Percentiles rank a stretch among this genome's conserved stretches.
These are phyloP conservation scores for Scalopus aquaticus DNA, from an alignment of 2,113 vertebrate genomes.

Conservation along the genomic window DNA sequence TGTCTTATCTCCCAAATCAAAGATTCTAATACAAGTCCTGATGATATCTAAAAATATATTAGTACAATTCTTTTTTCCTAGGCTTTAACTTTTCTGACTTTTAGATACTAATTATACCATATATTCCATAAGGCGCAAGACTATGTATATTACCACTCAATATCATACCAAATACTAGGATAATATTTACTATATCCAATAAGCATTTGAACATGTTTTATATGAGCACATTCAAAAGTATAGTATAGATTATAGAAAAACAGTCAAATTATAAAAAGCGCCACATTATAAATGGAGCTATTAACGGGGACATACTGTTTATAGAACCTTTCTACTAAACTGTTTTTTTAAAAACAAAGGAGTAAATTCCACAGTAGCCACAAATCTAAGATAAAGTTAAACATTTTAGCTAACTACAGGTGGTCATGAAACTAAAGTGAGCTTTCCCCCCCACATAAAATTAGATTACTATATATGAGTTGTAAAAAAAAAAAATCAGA, in stretches of 20 bases:
- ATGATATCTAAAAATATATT: neutral
- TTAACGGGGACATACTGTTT: neutral
- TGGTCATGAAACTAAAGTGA: slow-evolving; percentile 22
- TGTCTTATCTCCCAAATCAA: neutral
- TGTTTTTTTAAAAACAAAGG: slow-evolving; percentile 13
- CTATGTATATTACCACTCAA: neutral
- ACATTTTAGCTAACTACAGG: slow-evolving; percentile 12
- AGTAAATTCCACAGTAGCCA: slow-evolving; percentile 26
- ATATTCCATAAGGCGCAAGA: neutral
- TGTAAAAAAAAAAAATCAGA: slow-evolving; percentile 34
- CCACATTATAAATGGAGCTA: neutral
- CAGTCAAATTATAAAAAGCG: slow-evolving; percentile 13
- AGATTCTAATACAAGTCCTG: neutral
- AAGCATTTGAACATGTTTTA: slow-evolving; percentile 30
- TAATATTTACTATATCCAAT: neutral
- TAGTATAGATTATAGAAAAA: neutral
- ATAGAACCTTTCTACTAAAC: neutral
- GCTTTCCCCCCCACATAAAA: neutral
- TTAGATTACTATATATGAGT: neutral
- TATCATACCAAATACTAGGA: neutral
- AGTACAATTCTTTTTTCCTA: slow-evolving; percentile 41
- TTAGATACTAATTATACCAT: slow-evolving; percentile 7
- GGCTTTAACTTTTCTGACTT: slow-evolving; percentile 45
- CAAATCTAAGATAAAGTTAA: slow-evolving; percentile 39
- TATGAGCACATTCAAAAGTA: slow-evolving; percentile 42